Evolutionary conservation across 2,113 vertebrate species (phyloP), one percentile per base, ranked within the genome.

Genomic region (Alethe castanea): DNA sequence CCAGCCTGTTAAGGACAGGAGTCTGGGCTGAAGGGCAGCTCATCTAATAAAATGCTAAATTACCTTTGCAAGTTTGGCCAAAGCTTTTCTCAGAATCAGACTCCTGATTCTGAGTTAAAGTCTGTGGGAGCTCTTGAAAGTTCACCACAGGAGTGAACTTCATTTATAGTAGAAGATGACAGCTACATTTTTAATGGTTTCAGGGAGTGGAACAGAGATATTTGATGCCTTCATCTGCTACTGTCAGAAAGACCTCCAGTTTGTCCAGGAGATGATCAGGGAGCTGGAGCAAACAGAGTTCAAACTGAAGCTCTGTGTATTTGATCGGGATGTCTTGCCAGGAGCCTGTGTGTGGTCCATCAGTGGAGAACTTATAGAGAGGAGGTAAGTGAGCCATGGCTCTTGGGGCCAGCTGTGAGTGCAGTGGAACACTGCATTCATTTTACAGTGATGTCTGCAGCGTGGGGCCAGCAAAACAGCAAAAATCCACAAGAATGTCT

Each of bases 191-290:
- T 38, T 52, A 48, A 70, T 76, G 65, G 69, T 82, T 94, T 40
- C 96, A 99, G 98, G 98, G 92, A 97, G 94, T 1, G 56, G 85
- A 38, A 98, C 99, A 0, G 99, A 99, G 96, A 52, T 93, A 60
- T 99, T 99, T 24, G 99, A 99, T 48, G 99, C 99, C 82, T 99
- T 99, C 97, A 99, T 99, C 97, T 99, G 99, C 97, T 99, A 99
- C 98, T 99, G 99, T 97, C 95, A 98, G 83, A 98, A 97, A 2
- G 99, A 99, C 96, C 98, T 99, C 18, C 84, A 97, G 38, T 99
- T 99, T 92, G 99, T 99, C n/a, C 97, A 98, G 13, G 98, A 99
- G 92, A 99, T 99, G 99, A 99, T 99, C 97, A 98, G 80, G 57
- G 97, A 99, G 95, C 96, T 99, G 97, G 99, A 99, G 42, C 98